Percentiles rank a stretch among this genome's conserved stretches.
These are phyloP conservation scores for Myotis brandtii DNA, from an alignment of 2,113 vertebrate species.

Conservation along the genomic window DNA sequence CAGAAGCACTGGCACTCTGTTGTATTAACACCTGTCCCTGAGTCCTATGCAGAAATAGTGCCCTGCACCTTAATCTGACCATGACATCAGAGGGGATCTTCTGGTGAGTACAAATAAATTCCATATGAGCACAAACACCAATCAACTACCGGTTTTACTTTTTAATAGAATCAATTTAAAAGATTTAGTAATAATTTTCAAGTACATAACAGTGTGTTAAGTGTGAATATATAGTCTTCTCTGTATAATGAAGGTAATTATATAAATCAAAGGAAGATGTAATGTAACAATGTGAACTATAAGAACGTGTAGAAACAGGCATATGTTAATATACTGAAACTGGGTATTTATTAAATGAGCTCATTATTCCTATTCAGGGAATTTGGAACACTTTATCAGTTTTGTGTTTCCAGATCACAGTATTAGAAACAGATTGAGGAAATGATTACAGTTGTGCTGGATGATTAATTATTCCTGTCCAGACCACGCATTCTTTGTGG, in stretches of 20 bases:
- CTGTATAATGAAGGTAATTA: background rate
- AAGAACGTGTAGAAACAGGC: background rate
- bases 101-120: background rate
- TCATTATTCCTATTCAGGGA: background rate
- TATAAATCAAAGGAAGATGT: background rate
- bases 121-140: accelerated
- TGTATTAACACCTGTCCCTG: accelerated
- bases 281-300: accelerated
- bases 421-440: background rate
- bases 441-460: background rate
- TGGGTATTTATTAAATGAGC: background rate
- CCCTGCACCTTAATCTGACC: accelerated
- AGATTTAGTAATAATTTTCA: background rate
- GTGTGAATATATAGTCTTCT: background rate
- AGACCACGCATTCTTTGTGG: background rate
- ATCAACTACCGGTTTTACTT: background rate
- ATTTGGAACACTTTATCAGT: accelerated
- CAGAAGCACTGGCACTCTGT: accelerated
- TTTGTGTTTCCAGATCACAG: background rate
- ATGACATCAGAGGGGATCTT: accelerated
- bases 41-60: accelerated
- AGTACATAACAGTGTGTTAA: background rate
- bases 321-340: too few relatives aligned
- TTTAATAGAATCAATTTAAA: background rate
- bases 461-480: background rate